Evolutionary conservation across 2,888 invertebrate genomes (phyloP).

Genomic region (Ochlodes sylvanus): DNA sequence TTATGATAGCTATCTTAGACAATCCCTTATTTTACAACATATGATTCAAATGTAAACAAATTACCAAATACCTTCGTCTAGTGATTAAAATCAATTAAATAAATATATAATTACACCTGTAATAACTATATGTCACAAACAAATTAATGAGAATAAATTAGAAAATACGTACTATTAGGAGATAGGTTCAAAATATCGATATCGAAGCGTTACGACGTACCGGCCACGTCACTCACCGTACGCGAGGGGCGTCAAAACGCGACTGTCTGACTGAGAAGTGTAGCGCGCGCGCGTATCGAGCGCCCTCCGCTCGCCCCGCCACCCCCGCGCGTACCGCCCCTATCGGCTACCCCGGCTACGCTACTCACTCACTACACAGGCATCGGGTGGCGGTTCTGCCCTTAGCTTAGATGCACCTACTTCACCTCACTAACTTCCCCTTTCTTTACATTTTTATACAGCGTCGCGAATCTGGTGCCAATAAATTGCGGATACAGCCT

Average conservation of each 20-base stretch:
- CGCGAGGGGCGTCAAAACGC: conserved; percentile 69
- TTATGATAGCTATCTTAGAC: not conserved
- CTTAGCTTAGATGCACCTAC: conserved; percentile 44
- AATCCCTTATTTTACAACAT: conserved; percentile 52
- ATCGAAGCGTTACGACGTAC: conserved; percentile 72
- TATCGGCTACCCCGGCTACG: conserved; percentile 55
- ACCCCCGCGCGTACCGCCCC: conserved; percentile 68
- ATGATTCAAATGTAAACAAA: conserved; percentile 76
- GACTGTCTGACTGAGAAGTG: conserved; percentile 64
- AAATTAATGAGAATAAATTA: not conserved
- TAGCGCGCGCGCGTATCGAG: conserved; percentile 83
- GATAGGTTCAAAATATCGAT: conserved; percentile 66
- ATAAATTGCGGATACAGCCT: not conserved
- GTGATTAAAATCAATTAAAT: conserved; percentile 14
- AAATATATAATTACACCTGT: conserved; percentile 5
- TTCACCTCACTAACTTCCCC: conserved; percentile 39
- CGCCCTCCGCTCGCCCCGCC: conserved; percentile 66
- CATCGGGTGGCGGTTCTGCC: conserved; percentile 42
- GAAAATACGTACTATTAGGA: conserved; percentile 67
- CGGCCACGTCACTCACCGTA: conserved; percentile 56
- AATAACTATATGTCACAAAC: not conserved
- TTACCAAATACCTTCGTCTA: conserved; percentile 46
- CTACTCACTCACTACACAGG: conserved; percentile 53
- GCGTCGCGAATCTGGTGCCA: conserved; percentile 23
- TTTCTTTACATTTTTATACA: conserved; percentile 42